phyloP scores from a whole-genome alignment of 1,140 invertebrate genomes.

The Eupristina koningsbergeri region DNA sequence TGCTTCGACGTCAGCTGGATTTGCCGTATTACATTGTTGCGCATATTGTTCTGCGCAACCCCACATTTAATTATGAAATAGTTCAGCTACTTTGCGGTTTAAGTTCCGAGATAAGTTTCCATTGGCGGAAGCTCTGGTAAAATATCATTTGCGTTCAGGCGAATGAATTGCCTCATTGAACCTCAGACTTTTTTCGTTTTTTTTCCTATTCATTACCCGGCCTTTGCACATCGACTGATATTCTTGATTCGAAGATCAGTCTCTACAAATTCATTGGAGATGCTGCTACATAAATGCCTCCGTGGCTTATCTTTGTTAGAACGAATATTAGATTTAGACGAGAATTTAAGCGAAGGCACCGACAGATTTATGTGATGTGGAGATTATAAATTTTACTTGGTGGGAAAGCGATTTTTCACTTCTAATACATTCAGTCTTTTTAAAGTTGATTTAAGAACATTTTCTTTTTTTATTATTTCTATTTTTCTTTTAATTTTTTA shows the following conservation, averaged over 20 bases:
- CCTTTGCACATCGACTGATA: background rate
- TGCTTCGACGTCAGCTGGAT: background rate
- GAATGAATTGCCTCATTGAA: background rate
- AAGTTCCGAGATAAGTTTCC: background rate
- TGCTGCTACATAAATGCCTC: background rate
- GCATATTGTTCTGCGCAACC: background rate
- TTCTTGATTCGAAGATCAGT: background rate
- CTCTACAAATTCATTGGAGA: background rate
- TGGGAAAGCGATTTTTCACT: background rate
- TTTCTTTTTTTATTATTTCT: too few species aligned
- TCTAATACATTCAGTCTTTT: background rate
- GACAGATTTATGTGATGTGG: background rate
- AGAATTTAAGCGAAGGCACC: background rate
- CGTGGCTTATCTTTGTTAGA: background rate
- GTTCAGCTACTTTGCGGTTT: background rate
- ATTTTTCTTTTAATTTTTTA: too few species aligned
- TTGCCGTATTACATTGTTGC: background rate
- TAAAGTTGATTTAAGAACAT: too few species aligned
- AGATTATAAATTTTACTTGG: background rate
- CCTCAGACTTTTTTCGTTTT: background rate
- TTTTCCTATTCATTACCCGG: background rate
- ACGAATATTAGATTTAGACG: too few species aligned
- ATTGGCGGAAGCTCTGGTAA: background rate
- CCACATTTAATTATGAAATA: constrained; percentile 66
- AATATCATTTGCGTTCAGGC: background rate